Conservation (phyloP, 2,797 vertebrate species). For the Eutrigla gurnardus region DNA sequence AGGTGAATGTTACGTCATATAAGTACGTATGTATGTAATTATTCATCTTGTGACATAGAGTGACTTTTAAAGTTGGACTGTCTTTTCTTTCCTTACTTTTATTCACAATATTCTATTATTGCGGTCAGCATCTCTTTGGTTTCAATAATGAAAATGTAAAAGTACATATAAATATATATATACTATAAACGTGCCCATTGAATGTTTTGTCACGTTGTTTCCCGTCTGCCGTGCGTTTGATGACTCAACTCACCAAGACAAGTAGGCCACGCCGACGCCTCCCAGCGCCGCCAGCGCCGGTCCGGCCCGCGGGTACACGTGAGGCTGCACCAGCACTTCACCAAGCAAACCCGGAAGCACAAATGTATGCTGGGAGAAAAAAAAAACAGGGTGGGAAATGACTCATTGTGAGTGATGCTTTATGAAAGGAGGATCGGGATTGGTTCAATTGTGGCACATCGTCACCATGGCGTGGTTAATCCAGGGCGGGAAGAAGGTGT, state of each 20-base stretch:
- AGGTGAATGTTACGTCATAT: not conserved
- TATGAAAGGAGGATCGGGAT: not conserved
- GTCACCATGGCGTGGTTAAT: constrained; percentile 91
- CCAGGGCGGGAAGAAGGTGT: constrained; percentile 88
- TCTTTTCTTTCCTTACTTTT: not conserved
- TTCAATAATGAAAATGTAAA: too few relatives aligned
- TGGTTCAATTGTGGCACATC: not conserved
- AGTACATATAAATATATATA: too few relatives aligned
- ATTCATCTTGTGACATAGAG: not conserved
- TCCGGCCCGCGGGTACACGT: constrained; percentile 85
- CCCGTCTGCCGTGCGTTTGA: not conserved
- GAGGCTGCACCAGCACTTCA: constrained; percentile 86
- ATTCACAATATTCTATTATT: not conserved
- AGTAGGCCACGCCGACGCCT: constrained; percentile 78
- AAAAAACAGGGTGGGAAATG: constrained; percentile 29
- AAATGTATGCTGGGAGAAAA: constrained; percentile 83
- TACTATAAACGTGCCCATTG: not conserved
- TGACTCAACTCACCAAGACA: constrained; percentile 86
- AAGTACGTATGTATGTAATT: not conserved
- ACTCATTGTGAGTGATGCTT: not conserved
- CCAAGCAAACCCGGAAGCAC: constrained; percentile 86
- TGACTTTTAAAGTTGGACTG: too few relatives aligned
- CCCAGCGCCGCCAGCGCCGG: constrained; percentile 84
- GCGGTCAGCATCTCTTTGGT: not conserved
- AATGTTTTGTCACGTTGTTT: not conserved